Evolutionary conservation across 2,888 invertebrate genomes (phyloP).

Genomic region (Campaea margaritaria): DNA sequence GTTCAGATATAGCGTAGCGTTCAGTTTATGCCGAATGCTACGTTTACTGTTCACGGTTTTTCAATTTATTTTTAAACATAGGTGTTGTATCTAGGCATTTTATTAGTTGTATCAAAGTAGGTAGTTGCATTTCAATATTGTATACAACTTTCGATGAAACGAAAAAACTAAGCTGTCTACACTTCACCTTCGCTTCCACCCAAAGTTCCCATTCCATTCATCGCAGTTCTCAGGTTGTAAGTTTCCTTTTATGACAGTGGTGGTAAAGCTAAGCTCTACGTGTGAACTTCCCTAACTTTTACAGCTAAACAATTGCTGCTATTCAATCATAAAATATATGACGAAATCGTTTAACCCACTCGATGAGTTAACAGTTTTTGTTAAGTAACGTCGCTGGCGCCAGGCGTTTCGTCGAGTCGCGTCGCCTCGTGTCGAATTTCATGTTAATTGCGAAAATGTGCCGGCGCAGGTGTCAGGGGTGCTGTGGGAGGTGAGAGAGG

Average conservation of each 20-base stretch:
- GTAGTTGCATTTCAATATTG: too few species aligned
- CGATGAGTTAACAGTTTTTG: slow-evolving; percentile 42
- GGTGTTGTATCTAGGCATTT: too few species aligned
- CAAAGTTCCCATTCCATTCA: slow-evolving; percentile 5
- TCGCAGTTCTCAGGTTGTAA: slow-evolving; percentile 15
- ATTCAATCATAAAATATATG: slow-evolving; percentile 36
- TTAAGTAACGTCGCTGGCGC: slow-evolving; percentile 53
- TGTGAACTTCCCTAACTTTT: slow-evolving; percentile 33
- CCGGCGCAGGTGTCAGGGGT: slow-evolving; percentile 66
- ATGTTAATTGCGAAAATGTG: slow-evolving; percentile 72
- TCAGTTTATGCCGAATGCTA: too few species aligned
- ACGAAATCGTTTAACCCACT: slow-evolving; percentile 35
- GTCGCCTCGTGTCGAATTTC: slow-evolving; percentile 51
- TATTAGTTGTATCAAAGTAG: too few species aligned
- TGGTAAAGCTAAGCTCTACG: slow-evolving; percentile 21
- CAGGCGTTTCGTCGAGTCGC: slow-evolving; percentile 41
- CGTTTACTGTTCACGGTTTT: neutral
- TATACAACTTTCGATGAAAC: too few species aligned
- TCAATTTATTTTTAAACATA: too few species aligned
- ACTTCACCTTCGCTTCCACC: neutral
- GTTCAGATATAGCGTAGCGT: slow-evolving; percentile 40
- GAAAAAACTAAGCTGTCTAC: too few species aligned
- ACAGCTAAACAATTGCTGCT: slow-evolving; percentile 33
- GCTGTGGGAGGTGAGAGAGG: slow-evolving; percentile 41
- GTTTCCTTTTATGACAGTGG: slow-evolving; percentile 15